Evolutionary conservation across 2,113 vertebrate species (phyloP), one percentile per base, ranked within the genome.

Genomic region (Rhea pennata): DNA sequence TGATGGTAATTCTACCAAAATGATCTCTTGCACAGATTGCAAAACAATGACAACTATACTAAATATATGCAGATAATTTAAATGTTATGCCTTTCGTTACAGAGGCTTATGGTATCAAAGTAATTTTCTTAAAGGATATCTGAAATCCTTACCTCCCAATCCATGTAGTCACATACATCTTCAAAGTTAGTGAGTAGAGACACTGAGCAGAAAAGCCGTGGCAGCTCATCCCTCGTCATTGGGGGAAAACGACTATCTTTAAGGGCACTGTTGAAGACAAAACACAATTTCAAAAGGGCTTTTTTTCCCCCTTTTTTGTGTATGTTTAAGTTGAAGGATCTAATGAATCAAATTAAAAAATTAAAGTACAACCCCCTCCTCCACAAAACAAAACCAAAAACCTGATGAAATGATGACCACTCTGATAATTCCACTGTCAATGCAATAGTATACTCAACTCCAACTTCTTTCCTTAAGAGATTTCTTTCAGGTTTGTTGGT

Each of bases 161-260:
- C 99, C 98, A 99, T 98, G 98, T 99, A 99, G 99, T 99, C 99
- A 98, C 99, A 99, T 92, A 99, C 99, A 97, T 99, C 99, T 98
- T 99, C 99, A 98, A 99, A 99, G 98, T 99, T 99, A 98, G 99
- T 99, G 98, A 99, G 99, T 96, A 99, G 99, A 99, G 99, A 99
- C 98, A 99, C 99, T 98, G 99, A 99, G 98, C 99, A 99, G 99
- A 99, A 99, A 98, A 99, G 99, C 98, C 99, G 99, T 95, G 99
- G 99, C 98, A 99, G 98, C 98, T 99, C 99, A 96, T 99, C 99
- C 99, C 99, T 99, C 98, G 99, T 99, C 99, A 99, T 99, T 94
- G 99, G 99, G 98, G 99, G 99, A 91, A 99, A 99, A 98, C 99
- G 99, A 98, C 99, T 99, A 98, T 99, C 99, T 99, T 99, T 99